Evolutionary conservation across 2,888 invertebrate genomes (phyloP).

Genomic region (Chelonus formosanus): DNA sequence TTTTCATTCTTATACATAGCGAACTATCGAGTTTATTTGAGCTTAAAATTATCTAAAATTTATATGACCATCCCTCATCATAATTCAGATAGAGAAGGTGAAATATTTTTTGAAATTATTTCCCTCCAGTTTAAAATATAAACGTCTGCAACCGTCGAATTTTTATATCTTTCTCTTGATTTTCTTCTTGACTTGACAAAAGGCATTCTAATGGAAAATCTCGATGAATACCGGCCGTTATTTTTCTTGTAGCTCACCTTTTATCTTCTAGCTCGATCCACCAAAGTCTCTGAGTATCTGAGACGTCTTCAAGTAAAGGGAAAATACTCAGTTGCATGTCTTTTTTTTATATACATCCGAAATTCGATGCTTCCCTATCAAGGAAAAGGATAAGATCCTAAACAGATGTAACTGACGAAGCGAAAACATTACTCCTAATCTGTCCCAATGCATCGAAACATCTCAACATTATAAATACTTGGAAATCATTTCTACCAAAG

Average conservation of each 20-base stretch:
- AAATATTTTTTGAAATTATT: neutral
- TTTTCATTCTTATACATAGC: no score
- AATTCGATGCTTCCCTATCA: constrained; percentile 41
- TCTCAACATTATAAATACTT: no score
- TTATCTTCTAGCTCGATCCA: constrained; percentile 1
- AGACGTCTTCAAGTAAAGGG: constrained; percentile 31
- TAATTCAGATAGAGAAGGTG: no score
- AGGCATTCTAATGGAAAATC: constrained; percentile 39
- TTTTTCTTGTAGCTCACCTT: constrained; percentile 26
- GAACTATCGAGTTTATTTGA: no score
- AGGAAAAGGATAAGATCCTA: constrained; percentile 12
- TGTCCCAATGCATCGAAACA: no score
- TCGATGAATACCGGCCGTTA: constrained; percentile 32
- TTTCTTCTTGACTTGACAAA: constrained; percentile 35
- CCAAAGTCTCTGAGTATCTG: constrained; percentile 1
- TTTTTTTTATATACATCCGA: constrained; percentile 50
- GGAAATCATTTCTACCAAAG: no score
- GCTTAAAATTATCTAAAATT: no score
- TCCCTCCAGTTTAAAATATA: no score
- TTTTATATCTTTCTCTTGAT: constrained; percentile 25
- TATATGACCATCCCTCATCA: no score
- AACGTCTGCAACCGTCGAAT: neutral
- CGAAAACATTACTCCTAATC: neutral
- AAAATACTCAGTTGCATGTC: constrained; percentile 49
- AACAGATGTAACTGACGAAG: constrained; percentile 4